Percentiles rank a stretch among this genome's conserved stretches.
phyloP scores from a whole-genome alignment of 1,140 invertebrate genomes.

The Battus philenor region DNA sequence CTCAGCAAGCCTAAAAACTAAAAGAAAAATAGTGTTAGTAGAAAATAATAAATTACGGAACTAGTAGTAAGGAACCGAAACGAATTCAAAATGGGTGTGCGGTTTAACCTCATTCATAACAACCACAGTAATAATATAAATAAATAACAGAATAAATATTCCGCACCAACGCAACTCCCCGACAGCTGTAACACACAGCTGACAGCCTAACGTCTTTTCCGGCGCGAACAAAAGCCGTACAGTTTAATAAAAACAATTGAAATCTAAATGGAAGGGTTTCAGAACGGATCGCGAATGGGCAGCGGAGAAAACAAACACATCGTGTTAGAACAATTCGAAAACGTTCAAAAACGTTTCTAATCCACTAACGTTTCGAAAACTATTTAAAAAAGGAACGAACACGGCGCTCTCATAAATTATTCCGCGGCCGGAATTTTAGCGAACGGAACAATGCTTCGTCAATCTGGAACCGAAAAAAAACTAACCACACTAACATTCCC shows the following conservation, averaged over 20 bases:
- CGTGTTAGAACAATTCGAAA: constrained; percentile 19
- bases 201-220: constrained; percentile 2
- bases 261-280: constrained; percentile 11
- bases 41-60: no score
- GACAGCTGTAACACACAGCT: constrained; percentile 7
- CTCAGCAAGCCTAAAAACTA: no score
- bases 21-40: no score
- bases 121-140: no score
- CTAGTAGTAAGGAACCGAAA: no score
- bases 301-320: constrained; percentile 19
- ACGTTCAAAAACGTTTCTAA: constrained; percentile 43
- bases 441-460: constrained; percentile 55
- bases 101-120: no score
- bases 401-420: constrained; percentile 49
- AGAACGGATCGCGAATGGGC: constrained; percentile 11
- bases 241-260: constrained; percentile 7
- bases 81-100: no score
- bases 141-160: no score
- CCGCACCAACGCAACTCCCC: background rate
- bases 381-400: constrained; percentile 24
- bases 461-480: constrained; percentile 44
- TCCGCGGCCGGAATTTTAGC: constrained; percentile 44
- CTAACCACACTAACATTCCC: constrained; percentile 50
- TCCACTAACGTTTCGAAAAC: constrained; percentile 44
- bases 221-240: constrained; percentile 2